phyloP scores from a whole-genome alignment of 37 sponge, comb jelly and placozoan species.

The Hexactinellida sp. region DNA sequence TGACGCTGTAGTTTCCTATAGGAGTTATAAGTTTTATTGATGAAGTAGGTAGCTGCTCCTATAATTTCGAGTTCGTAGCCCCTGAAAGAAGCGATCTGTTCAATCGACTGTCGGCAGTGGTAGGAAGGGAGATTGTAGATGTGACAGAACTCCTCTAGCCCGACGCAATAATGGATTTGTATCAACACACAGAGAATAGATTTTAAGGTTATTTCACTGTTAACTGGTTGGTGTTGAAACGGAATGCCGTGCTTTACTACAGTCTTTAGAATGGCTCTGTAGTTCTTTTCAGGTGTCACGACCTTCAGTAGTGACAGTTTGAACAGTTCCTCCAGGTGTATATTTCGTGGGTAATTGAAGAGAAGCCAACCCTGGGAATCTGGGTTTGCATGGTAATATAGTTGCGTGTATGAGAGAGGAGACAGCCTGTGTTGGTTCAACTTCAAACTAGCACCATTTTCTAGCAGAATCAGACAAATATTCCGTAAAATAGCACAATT shows the following conservation, averaged over 20 bases:
- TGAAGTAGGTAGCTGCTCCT: neutral
- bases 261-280: neutral
- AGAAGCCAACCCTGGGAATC: neutral
- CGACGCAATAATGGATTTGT: neutral
- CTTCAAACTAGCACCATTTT: neutral
- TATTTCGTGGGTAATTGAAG: neutral
- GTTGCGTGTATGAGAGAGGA: neutral
- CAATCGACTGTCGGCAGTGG: neutral
- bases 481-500: neutral
- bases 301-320: neutral
- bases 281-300: slow-evolving; percentile 10
- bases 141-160: neutral
- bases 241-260: neutral
- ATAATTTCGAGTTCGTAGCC: neutral
- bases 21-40: neutral
- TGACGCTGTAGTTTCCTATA: no score
- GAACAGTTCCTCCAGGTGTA: neutral
- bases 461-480: neutral
- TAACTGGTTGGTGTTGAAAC: neutral
- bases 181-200: neutral
- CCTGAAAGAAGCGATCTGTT: neutral
- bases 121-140: neutral
- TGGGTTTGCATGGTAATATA: neutral
- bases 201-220: neutral
- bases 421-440: neutral